Base-by-base conservation (phyloP, 2,797 vertebrate species). In the Muscicapa comitata region DNA sequence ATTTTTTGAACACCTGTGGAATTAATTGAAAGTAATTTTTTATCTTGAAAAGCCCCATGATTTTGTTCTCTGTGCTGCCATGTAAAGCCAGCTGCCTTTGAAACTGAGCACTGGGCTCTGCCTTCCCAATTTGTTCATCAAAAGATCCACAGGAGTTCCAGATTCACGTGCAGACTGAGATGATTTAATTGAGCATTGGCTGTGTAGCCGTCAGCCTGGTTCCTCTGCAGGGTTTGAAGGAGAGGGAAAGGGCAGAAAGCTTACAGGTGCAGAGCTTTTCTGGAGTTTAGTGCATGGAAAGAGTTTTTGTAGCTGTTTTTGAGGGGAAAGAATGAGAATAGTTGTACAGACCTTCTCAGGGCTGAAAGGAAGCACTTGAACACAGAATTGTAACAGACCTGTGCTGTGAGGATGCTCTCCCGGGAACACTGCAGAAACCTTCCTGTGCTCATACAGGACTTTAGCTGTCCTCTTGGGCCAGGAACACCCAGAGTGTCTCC, bases 101-200 rank as follows among this genome's bases (percentile, higher is more conserved):
- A 91, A 92, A 63, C 7, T 2, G 16, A 81, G 67, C 17, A 3
- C n/a, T 48, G 74, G 86, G 79, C 74, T 88, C 79, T 91, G 66
- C 93, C 94, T 94, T 91, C 82, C 57, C 66, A 88, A 84, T 94
- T 84, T 63, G 5, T 35, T 86, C 85, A 91, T 79, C 58, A 86
- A 68, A 91, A 68, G n/a, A 73, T 72, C 70, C 66, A 17, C 65
- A 47, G 66, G 90, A 70, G 63, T 9, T 31, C 33, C 31, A n/a
- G 58, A 61, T 83, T 78, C 5, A 1, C 40, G 5, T 38, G 62
- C 5, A 6, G 73, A 29, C 43, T 4, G 65, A 55, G 55, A 28
- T 3, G 10, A 65, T 93, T 81, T 90, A 83, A 88, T 72, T 63
- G 70, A 55, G 26, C 10, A 2, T 78, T 66, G 0, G 0, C 70